phyloP scores from a whole-genome alignment of 2,113 vertebrate species.

The Calyptomena viridis region DNA sequence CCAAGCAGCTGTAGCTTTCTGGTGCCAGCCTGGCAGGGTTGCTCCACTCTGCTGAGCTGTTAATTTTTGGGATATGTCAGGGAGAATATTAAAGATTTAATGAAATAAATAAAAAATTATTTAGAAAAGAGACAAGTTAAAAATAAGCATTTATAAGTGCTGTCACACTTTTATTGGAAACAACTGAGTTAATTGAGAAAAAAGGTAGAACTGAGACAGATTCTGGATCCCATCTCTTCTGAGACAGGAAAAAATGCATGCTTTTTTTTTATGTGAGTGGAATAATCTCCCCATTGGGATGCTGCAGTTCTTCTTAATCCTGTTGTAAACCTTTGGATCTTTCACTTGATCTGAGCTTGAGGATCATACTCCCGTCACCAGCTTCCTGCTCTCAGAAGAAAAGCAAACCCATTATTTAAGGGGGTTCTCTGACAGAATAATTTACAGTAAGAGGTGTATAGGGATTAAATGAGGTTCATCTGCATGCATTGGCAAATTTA shows the following conservation, averaged over 20 bases:
- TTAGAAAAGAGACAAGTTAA: background rate
- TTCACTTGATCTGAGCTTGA: background rate
- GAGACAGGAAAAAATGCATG: background rate
- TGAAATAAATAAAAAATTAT: background rate
- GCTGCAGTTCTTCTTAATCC: background rate
- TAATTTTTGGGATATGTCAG: background rate
- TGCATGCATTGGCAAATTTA: background rate
- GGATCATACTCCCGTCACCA: background rate
- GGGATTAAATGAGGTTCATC: conserved; percentile 6
- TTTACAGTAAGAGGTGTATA: background rate
- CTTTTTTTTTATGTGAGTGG: background rate
- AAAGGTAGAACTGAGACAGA: background rate
- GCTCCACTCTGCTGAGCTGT: background rate
- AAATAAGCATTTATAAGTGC: background rate
- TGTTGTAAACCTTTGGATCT: background rate
- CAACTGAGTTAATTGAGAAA: background rate
- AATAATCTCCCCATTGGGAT: background rate
- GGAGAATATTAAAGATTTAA: background rate
- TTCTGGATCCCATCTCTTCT: background rate
- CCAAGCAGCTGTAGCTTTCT: background rate
- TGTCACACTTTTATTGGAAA: background rate
- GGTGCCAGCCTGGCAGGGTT: background rate
- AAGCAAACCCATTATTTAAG: background rate
- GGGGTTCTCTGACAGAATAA: background rate
- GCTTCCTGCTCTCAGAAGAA: background rate